Percentiles rank a stretch among this genome's conserved stretches.
Evolutionary conservation across 2,888 invertebrate genomes (phyloP).

Genomic region (Sussaba pulchella): DNA sequence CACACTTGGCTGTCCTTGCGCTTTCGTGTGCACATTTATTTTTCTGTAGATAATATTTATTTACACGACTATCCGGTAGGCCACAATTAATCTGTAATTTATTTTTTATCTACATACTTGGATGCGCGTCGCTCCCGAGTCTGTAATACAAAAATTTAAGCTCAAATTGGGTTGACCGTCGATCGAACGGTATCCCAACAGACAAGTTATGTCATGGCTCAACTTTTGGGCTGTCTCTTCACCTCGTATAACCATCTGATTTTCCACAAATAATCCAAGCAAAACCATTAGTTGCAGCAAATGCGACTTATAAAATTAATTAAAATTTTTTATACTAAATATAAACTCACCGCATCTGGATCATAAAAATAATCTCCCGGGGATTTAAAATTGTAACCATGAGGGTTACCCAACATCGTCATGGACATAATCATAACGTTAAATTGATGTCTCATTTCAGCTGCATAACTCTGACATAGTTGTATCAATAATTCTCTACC

Average conservation of each 20-base stretch:
- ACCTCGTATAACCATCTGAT: conserved; percentile 75
- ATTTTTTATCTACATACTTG: conserved; percentile 62
- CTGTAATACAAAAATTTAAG: conserved; percentile 70
- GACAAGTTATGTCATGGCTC: conserved; percentile 82
- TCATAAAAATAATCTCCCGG: conserved; percentile 74
- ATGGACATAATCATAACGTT: conserved; percentile 92
- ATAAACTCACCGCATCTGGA: conserved; percentile 73
- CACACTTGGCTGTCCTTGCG: conserved; percentile 83
- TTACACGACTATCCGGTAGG: neutral
- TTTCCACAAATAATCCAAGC: conserved; percentile 2
- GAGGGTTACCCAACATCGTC: conserved; percentile 93
- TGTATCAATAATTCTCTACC: conserved; percentile 85
- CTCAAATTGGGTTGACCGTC: conserved; percentile 74
- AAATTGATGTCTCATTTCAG: conserved; percentile 92
- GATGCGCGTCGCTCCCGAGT: conserved; percentile 56
- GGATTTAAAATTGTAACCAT: conserved; percentile 83
- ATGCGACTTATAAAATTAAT: too few species aligned
- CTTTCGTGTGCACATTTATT: conserved; percentile 80
- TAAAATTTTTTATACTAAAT: neutral
- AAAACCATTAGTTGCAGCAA: neutral
- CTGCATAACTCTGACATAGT: conserved; percentile 88
- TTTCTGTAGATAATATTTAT: conserved; percentile 67
- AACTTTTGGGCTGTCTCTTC: conserved; percentile 81
- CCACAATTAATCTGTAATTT: neutral
- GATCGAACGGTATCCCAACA: conserved; percentile 84